Conservation (phyloP, 2,888 invertebrate species). For the Eupithecia abbreviata region DNA sequence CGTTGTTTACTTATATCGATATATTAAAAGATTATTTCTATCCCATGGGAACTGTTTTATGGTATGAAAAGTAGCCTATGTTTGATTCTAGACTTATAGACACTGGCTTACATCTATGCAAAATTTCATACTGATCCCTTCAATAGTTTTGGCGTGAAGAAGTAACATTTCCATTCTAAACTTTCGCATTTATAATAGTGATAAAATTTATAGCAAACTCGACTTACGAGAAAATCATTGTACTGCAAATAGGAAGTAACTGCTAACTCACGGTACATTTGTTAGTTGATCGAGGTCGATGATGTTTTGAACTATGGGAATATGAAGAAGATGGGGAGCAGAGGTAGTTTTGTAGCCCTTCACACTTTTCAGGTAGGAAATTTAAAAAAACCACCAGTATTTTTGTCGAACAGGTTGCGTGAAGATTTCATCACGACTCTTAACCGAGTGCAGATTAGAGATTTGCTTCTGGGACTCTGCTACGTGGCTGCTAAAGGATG, state of each 20-base stretch:
- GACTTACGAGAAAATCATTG: background rate
- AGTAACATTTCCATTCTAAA: too few species aligned
- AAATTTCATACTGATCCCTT: too few species aligned
- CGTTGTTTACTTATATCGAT: too few species aligned
- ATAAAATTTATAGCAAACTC: too few species aligned
- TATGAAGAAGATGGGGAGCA: background rate
- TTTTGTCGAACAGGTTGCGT: constrained; percentile 11
- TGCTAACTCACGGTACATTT: background rate
- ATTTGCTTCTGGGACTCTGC: constrained; percentile 22
- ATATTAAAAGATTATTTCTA: too few species aligned
- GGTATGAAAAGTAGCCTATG: too few species aligned
- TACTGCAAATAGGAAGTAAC: background rate
- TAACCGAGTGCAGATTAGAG: constrained; percentile 24
- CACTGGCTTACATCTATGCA: too few species aligned
- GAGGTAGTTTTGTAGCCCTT: background rate
- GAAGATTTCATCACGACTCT: constrained; percentile 3
- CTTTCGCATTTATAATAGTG: too few species aligned
- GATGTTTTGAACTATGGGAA: background rate
- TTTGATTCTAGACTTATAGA: too few species aligned
- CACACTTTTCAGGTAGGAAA: background rate
- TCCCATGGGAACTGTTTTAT: too few species aligned
- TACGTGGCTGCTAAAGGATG: constrained; percentile 19
- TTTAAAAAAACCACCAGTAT: constrained; percentile 11
- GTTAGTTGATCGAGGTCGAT: background rate
- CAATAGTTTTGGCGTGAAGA: too few species aligned